Base-by-base conservation (phyloP, 2,797 vertebrate species). In the Anisognathus igniventris region DNA sequence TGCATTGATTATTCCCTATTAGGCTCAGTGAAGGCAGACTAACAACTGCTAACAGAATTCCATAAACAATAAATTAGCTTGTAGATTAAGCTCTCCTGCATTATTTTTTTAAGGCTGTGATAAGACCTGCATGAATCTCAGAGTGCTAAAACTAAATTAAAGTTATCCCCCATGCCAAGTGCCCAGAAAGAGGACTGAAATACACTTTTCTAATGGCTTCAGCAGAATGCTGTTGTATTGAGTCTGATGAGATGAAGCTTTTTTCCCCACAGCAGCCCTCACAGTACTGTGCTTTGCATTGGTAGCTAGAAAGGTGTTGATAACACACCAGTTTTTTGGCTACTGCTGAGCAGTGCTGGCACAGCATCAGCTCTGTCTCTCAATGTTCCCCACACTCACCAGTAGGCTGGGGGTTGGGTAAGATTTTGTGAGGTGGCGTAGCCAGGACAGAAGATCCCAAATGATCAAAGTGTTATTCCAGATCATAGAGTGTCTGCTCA, bases 21-120 rank as follows among this genome's bases (percentile, higher is more conserved):
- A 93, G 47, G 33, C 20, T 73, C 44, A 92, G 61, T 76, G 74
- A 94, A 92, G 71, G 40, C 58, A 93, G 73, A 88, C 71, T 89
- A 96, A 91, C 54, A 95, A 87, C 73, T 65, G 33, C 68, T 86
- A 91, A 62, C 45, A 92, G 58, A 93, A 92, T 96, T 93, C 73
- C 75, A 91, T 82, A 94, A 94, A 93, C 88, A 95, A 89, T 87
- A 95, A 92, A 94, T 95, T 95, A 92, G 14, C 27, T 95, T 91
- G 15, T 74, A 84, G 73, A 95, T 95, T 93, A 94, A 89, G 35
- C 71, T 68, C 61, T 45, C 19, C 89, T 53, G 10, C 67, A 13
- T 62, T 86, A 37, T 44, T 86, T 92, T 76, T 84, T 84, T 70
- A 66, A 87, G 67, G 9, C 25, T 70, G 27, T 58, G 61, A 66